These are phyloP conservation scores for Cnemophilus loriae DNA, from an alignment of 2,113 vertebrate genomes.

Conservation along the genomic window DNA sequence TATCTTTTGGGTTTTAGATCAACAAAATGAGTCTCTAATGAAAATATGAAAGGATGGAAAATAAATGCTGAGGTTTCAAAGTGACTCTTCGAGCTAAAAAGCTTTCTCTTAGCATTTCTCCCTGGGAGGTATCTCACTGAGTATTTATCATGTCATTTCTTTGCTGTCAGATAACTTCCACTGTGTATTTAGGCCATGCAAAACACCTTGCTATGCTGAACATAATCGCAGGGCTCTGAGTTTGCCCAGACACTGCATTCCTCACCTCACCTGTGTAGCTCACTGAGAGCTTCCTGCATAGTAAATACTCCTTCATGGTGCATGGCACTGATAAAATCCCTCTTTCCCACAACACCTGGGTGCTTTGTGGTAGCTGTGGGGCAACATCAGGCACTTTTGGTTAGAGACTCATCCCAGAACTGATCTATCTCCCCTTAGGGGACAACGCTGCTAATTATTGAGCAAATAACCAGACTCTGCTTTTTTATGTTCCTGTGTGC, in stretches of 20 bases:
- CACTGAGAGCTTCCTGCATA: conserved; percentile 35
- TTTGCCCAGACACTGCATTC: background rate
- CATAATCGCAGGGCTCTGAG: background rate
- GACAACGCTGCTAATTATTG: background rate
- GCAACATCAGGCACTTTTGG: background rate
- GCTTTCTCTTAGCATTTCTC: background rate
- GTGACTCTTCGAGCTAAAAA: background rate
- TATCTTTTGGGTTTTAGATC: background rate
- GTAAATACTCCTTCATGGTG: conserved; percentile 49
- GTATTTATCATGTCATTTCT: background rate
- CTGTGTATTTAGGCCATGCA: background rate
- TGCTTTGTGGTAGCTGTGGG: background rate
- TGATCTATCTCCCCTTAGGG: background rate
- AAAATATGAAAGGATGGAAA: background rate
- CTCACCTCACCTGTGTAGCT: background rate
- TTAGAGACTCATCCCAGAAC: background rate
- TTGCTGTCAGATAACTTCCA: background rate
- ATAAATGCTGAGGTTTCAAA: background rate
- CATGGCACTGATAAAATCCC: conserved; percentile 36
- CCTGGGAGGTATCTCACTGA: background rate
- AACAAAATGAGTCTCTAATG: background rate
- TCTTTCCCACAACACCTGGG: conserved; percentile 14
- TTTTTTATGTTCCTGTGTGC: background rate
- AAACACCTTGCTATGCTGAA: background rate
- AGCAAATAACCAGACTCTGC: conserved; percentile 31